phyloP scores from a whole-genome alignment of 2,113 vertebrate species.

The Bufo bufo region DNA sequence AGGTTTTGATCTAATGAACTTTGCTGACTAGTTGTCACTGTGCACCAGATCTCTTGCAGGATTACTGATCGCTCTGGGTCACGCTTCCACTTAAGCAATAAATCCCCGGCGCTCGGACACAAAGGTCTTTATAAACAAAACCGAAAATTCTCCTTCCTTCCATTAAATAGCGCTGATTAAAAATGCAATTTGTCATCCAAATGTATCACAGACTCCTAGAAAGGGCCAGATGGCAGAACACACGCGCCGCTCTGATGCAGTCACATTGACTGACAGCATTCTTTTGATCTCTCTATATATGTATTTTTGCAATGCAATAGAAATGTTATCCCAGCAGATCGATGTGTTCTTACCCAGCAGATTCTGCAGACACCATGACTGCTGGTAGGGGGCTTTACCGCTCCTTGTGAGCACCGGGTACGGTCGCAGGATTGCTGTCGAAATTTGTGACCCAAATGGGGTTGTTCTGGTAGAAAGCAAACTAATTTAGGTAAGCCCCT shows the following conservation, averaged over 20 bases:
- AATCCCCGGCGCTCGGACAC: not conserved
- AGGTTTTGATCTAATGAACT: not conserved
- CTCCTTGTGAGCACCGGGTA: too few relatives aligned
- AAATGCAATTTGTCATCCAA: slow-evolving; percentile 1
- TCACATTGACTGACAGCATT: not conserved
- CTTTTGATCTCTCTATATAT: not conserved
- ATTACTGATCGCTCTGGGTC: not conserved
- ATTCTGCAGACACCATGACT: too few relatives aligned
- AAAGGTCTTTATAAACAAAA: not conserved
- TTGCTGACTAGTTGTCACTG: too few relatives aligned
- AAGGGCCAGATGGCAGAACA: slow-evolving; percentile 14
- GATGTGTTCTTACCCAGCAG: not conserved
- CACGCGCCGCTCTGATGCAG: not conserved
- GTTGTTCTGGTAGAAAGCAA: too few relatives aligned
- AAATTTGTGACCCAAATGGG: too few relatives aligned
- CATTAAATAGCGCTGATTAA: not conserved
- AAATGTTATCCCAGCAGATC: not conserved
- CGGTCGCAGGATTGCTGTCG: too few relatives aligned
- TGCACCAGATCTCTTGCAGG: too few relatives aligned
- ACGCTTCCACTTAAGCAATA: not conserved
- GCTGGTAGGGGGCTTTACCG: too few relatives aligned
- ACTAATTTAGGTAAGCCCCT: too few relatives aligned
- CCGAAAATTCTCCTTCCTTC: not conserved
- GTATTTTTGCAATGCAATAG: not conserved
- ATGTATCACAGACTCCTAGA: slow-evolving; percentile 4